These are phyloP conservation scores for Leptinotarsa tumamoca DNA, from an alignment of 2,888 invertebrate genomes.

Conservation along the genomic window DNA sequence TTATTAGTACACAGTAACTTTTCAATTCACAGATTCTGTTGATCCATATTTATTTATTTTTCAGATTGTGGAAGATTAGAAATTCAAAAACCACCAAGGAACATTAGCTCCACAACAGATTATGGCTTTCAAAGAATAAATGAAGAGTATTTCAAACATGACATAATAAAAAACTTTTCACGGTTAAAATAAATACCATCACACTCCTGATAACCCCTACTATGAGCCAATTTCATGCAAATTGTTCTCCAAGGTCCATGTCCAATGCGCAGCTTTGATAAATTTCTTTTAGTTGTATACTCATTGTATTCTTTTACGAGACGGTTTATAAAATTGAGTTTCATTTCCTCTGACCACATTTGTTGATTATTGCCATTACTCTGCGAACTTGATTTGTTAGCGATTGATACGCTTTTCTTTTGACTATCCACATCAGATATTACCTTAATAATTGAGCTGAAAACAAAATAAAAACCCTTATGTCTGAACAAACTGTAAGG, in stretches of 20 bases:
- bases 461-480: background rate
- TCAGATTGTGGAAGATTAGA: too few species aligned
- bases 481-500: background rate
- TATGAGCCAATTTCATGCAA: constrained; percentile 3
- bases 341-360: constrained; percentile 2
- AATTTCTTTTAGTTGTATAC: background rate
- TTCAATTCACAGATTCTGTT: too few species aligned
- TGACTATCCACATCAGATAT: too few species aligned
- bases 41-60: too few species aligned
- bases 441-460: background rate
- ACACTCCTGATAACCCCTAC: background rate
- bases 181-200: background rate
- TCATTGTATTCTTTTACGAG: constrained; percentile 4
- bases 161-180: too few species aligned
- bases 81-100: too few species aligned
- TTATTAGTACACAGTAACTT: too few species aligned
- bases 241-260: constrained; percentile 14
- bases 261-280: background rate
- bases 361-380: background rate
- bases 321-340: background rate
- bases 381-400: background rate
- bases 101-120: background rate
- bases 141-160: background rate
- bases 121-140: background rate
- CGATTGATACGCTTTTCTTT: too few species aligned